Percentiles rank a stretch among this genome's conserved stretches.
Conservation (phyloP, 2,113 vertebrate species). For the Alectura lathami region DNA sequence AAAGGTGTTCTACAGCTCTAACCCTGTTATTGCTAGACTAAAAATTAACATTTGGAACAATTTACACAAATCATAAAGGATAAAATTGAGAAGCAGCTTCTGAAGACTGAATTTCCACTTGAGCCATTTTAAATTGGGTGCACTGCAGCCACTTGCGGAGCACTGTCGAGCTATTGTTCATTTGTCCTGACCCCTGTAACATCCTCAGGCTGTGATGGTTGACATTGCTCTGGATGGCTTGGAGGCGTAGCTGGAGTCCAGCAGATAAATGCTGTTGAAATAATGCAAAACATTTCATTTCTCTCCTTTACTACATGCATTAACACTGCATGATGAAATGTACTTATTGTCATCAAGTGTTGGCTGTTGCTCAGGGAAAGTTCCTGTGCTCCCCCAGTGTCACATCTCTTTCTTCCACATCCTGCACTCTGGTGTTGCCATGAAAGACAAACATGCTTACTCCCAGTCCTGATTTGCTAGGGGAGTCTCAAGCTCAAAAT, state of each 20-base stretch:
- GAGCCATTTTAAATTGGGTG: slow-evolving; percentile 99
- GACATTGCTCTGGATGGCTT: slow-evolving; percentile 97
- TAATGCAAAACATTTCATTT: background rate
- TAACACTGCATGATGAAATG: background rate
- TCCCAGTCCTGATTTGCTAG: background rate
- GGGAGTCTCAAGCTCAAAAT: background rate
- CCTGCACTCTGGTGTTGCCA: background rate
- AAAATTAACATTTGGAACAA: slow-evolving; percentile 64
- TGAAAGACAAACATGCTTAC: background rate
- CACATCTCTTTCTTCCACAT: background rate
- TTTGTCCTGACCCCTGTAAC: slow-evolving; percentile 76
- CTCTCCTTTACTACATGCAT: background rate
- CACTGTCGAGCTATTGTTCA: slow-evolving; percentile 81
- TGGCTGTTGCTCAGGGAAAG: background rate
- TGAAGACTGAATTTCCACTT: slow-evolving; percentile 98
- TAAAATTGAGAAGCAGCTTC: slow-evolving; percentile 99
- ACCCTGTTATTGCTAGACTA: slow-evolving; percentile 83
- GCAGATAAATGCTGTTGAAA: slow-evolving; percentile 91
- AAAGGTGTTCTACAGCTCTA: slow-evolving; percentile 72
- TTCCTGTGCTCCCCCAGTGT: background rate
- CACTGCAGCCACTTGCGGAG: slow-evolving; percentile 98
- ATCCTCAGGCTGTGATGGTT: slow-evolving; percentile 93
- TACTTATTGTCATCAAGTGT: background rate
- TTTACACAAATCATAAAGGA: slow-evolving; percentile 86
- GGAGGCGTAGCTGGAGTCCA: slow-evolving; percentile 94